phyloP scores from a whole-genome alignment of 2,888 invertebrate species.

The Xylota sylvarum region DNA sequence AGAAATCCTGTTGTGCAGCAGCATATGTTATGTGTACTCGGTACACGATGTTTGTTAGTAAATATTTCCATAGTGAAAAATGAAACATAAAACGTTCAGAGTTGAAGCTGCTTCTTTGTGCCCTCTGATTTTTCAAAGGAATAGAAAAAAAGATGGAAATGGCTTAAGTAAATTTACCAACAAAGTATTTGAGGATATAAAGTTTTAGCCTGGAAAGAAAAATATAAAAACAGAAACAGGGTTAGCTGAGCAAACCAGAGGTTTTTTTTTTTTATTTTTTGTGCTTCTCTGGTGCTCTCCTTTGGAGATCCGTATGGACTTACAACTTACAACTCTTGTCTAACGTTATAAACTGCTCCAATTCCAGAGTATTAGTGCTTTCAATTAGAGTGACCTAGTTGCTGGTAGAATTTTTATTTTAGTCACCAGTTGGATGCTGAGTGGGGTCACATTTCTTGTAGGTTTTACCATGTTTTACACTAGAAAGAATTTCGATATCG shows the following conservation, averaged over 20 bases:
- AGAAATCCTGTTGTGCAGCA: slow-evolving; percentile 42
- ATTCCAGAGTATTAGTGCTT: background rate
- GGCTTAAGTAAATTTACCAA: slow-evolving; percentile 64
- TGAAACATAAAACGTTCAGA: slow-evolving; percentile 62
- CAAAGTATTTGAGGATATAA: slow-evolving; percentile 54
- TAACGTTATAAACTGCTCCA: background rate
- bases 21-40: slow-evolving; percentile 61
- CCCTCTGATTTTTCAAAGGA: slow-evolving; percentile 60
- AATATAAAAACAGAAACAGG: slow-evolving; percentile 14
- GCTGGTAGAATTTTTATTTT: background rate
- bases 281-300: background rate
- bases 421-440: background rate
- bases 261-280: background rate
- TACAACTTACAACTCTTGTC: slow-evolving; percentile 2
- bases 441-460: background rate
- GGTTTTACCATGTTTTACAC: too few relatives aligned
- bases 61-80: slow-evolving; percentile 69
- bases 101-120: slow-evolving; percentile 51
- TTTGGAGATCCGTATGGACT: background rate
- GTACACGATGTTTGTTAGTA: slow-evolving; percentile 59
- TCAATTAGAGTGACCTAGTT: background rate
- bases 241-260: background rate
- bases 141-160: slow-evolving; percentile 38
- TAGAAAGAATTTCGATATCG: too few relatives aligned
- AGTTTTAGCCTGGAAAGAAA: slow-evolving; percentile 40